Evolutionary conservation across 2,797 vertebrate species (phyloP).

Genomic region (Tarsius wallacei): DNA sequence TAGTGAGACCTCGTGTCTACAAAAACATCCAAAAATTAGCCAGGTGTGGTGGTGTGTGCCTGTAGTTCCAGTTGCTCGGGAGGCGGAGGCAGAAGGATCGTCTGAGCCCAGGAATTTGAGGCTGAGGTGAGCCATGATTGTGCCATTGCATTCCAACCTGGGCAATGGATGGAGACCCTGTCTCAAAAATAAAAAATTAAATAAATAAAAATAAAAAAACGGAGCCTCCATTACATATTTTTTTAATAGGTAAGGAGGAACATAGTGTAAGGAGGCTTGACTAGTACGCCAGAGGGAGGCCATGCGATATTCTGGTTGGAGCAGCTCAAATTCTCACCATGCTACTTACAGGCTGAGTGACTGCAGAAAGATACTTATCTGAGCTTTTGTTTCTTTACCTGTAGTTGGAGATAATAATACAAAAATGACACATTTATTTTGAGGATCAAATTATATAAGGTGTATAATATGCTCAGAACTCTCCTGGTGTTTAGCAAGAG

Average conservation of each 20-base stretch:
- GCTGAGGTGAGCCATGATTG: too few species aligned
- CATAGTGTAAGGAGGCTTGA: not conserved
- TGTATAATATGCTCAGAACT: not conserved
- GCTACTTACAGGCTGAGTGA: not conserved
- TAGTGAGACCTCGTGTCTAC: too few species aligned
- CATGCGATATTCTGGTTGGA: not conserved
- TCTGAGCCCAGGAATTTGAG: too few species aligned
- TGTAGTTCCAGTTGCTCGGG: too few species aligned
- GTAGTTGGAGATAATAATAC: constrained; percentile 13
- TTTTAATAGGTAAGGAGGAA: not conserved
- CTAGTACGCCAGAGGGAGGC: not conserved
- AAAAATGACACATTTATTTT: not conserved
- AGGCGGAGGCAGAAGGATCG: too few species aligned
- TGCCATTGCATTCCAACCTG: too few species aligned
- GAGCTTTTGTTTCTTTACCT: constrained; percentile 7
- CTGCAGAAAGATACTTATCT: constrained; percentile 33
- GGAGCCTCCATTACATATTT: not conserved
- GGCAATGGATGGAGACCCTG: too few species aligned
- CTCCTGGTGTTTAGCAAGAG: not conserved
- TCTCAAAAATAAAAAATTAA: too few species aligned
- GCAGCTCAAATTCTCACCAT: not conserved
- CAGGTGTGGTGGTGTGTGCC: too few species aligned
- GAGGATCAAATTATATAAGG: too few species aligned
- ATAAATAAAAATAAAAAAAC: too few species aligned
- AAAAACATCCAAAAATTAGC: too few species aligned